A percentile compares a stretch with the other conserved stretches of the same genome.
Conservation (phyloP, 2,797 vertebrate species). For the Arctocebus calabarensis region DNA sequence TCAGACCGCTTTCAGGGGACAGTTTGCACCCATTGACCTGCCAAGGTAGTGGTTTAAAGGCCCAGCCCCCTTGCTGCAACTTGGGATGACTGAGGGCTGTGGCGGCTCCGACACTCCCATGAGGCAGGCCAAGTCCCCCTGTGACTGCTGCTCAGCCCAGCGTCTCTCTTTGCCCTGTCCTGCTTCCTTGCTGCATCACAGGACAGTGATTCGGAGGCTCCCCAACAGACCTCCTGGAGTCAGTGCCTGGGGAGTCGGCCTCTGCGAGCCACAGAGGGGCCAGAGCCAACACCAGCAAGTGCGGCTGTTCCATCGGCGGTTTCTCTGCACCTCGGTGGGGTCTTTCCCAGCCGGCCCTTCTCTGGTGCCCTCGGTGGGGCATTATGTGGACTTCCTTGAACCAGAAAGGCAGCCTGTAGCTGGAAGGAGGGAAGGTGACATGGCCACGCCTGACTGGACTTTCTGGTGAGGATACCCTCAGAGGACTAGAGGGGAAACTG, state of each 20-base stretch:
- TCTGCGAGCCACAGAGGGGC: neutral
- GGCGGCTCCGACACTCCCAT: no score
- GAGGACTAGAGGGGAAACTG: neutral
- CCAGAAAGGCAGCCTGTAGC: neutral
- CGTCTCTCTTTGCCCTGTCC: neutral
- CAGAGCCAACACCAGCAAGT: neutral
- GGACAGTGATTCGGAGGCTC: neutral
- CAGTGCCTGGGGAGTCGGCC: neutral
- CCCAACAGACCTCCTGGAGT: neutral
- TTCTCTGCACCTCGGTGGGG: neutral
- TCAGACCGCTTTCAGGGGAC: neutral
- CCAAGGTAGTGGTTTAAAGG: neutral
- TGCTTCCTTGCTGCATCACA: neutral
- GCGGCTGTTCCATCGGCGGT: neutral
- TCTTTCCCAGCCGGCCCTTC: neutral
- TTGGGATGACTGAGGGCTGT: neutral
- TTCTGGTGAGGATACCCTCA: neutral
- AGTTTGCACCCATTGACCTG: neutral
- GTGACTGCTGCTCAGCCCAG: rapidly evolving
- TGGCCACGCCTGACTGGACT: neutral
- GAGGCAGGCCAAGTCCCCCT: neutral
- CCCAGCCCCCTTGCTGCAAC: no score
- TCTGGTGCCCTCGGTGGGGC: neutral
- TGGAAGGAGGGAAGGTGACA: neutral
- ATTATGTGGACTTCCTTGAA: neutral